Percentiles rank a stretch among this genome's conserved stretches.
Evolutionary conservation across 2,888 invertebrate species (phyloP).

Genomic region (Strigamia maritima): DNA sequence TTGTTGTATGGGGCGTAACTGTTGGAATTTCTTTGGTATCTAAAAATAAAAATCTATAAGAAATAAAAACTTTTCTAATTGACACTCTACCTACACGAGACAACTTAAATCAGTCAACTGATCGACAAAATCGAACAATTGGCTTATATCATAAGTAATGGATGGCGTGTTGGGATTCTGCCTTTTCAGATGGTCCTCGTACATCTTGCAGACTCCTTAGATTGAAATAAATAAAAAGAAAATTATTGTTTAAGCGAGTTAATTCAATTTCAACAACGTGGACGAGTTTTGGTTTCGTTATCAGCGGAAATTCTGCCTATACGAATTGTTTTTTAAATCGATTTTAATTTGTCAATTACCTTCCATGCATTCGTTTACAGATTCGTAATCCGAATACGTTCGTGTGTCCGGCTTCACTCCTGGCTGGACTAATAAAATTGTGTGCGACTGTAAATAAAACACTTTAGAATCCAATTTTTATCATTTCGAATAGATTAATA

Average conservation of each 20-base stretch:
- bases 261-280: too few relatives aligned
- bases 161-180: slow-evolving; percentile 92
- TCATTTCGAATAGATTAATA: too few relatives aligned
- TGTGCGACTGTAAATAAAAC: slow-evolving; percentile 76
- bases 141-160: slow-evolving; percentile 97
- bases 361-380: slow-evolving; percentile 96
- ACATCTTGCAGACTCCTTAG: slow-evolving; percentile 90
- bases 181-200: slow-evolving; percentile 94
- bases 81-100: slow-evolving; percentile 66
- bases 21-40: slow-evolving; percentile 84
- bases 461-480: too few relatives aligned
- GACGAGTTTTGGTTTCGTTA: neutral
- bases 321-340: too few relatives aligned
- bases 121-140: slow-evolving; percentile 97
- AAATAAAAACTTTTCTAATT: neutral
- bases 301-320: neutral
- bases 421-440: slow-evolving; percentile 92
- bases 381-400: slow-evolving; percentile 97
- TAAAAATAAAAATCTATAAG: slow-evolving; percentile 46
- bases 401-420: slow-evolving; percentile 89
- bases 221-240: slow-evolving; percentile 38
- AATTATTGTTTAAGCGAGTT: neutral
- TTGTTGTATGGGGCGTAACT: slow-evolving; percentile 98
- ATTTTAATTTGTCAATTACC: slow-evolving; percentile 56
- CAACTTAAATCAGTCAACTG: slow-evolving; percentile 92